Evolutionary conservation across 2,888 invertebrate genomes (phyloP).

Genomic region (Rapana venosa): DNA sequence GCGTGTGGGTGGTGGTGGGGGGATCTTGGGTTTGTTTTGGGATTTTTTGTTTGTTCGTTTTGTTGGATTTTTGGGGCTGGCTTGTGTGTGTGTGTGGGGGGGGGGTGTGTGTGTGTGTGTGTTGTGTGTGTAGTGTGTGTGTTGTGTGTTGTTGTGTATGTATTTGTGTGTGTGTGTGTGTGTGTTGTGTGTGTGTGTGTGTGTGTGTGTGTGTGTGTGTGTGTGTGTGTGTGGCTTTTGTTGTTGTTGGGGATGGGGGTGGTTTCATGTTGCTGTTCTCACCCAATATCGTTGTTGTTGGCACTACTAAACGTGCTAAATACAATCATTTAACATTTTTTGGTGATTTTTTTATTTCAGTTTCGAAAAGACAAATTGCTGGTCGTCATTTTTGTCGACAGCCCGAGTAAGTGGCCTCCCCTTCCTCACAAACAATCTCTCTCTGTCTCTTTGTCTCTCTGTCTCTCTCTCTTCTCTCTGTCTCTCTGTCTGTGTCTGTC

Average conservation of each 20-base stretch:
- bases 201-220: no score
- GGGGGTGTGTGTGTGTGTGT: no score
- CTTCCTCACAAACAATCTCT: not conserved
- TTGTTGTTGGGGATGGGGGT: not conserved
- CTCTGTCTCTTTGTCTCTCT: not conserved
- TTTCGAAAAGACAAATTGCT: conserved; percentile 46
- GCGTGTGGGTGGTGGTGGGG: no score
- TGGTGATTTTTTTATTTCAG: not conserved
- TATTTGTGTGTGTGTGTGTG: no score
- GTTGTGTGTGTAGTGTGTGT: no score
- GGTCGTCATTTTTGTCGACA: conserved; percentile 49
- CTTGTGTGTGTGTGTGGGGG: not conserved
- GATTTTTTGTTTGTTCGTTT: no score
- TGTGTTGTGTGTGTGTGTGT: no score
- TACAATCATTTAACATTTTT: not conserved
- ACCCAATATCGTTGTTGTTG: not conserved
- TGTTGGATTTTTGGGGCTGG: not conserved
- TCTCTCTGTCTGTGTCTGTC: not conserved
- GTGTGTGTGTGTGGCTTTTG: not conserved
- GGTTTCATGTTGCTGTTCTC: not conserved
- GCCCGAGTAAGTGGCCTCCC: conserved; percentile 43
- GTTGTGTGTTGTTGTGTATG: no score
- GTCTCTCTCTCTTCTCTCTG: not conserved
- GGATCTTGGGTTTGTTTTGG: no score
- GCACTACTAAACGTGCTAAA: not conserved